phyloP scores from a whole-genome alignment of 2,888 invertebrate genomes.

The Lamellibrachia columna region DNA sequence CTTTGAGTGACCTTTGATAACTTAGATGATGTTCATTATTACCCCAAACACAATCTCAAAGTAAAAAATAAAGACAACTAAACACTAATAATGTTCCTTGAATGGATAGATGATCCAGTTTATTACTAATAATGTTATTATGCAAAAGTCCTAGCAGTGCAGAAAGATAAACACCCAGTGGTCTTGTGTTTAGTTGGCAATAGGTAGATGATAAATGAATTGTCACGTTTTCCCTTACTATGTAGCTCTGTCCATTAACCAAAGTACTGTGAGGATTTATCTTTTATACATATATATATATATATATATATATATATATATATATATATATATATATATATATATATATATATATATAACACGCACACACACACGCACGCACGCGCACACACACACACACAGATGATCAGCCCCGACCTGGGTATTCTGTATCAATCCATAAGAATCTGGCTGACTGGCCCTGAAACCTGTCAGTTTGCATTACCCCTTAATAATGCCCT shows the following conservation, averaged over 20 bases:
- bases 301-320: too few species aligned
- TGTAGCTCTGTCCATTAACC: too few species aligned
- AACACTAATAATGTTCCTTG: too few species aligned
- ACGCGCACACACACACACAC: not conserved
- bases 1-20: not conserved
- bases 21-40: not conserved
- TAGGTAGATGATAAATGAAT: not conserved
- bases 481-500: not conserved
- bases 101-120: not conserved
- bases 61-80: too few species aligned
- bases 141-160: not conserved
- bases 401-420: not conserved
- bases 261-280: too few species aligned
- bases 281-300: too few species aligned
- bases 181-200: not conserved
- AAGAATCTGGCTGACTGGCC: not conserved
- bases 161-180: not conserved
- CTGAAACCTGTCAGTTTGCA: not conserved
- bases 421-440: not conserved
- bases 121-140: not conserved
- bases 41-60: not conserved
- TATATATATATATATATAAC: too few species aligned
- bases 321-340: too few species aligned
- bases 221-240: too few species aligned
- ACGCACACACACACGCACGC: too few species aligned